These are phyloP conservation scores for Hypotaenidia okinawae DNA, from an alignment of 2,797 vertebrate genomes.

Conservation along the genomic window DNA sequence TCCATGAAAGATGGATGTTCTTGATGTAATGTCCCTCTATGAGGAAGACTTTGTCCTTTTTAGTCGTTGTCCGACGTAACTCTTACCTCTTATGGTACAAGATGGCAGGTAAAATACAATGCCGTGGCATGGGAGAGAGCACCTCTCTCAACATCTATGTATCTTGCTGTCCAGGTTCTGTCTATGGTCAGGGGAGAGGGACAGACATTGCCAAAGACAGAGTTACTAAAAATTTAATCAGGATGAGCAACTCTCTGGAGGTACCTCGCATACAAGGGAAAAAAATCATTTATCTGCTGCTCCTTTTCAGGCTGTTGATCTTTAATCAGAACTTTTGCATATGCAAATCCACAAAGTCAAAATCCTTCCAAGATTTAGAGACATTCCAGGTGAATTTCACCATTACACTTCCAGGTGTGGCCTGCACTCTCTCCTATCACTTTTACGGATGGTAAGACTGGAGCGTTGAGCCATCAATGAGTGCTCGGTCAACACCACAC, in stretches of 20 bases:
- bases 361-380: neutral
- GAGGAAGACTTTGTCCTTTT: neutral
- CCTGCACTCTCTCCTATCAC: neutral
- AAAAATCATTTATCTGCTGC: neutral
- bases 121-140: neutral
- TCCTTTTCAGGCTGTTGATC: neutral
- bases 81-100: neutral
- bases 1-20: neutral
- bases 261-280: neutral
- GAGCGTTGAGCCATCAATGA: neutral
- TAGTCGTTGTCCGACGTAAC: neutral
- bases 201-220: neutral
- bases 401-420: neutral
- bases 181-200: neutral
- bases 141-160: neutral
- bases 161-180: neutral
- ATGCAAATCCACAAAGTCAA: neutral
- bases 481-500: rapidly evolving
- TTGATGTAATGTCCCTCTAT: neutral
- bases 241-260: neutral
- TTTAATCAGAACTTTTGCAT: neutral
- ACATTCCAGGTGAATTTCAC: neutral
- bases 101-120: neutral
- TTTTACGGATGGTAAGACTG: neutral
- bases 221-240: neutral